phyloP scores from a whole-genome alignment of 2,113 vertebrate species.

The Ploceus nigricollis region DNA sequence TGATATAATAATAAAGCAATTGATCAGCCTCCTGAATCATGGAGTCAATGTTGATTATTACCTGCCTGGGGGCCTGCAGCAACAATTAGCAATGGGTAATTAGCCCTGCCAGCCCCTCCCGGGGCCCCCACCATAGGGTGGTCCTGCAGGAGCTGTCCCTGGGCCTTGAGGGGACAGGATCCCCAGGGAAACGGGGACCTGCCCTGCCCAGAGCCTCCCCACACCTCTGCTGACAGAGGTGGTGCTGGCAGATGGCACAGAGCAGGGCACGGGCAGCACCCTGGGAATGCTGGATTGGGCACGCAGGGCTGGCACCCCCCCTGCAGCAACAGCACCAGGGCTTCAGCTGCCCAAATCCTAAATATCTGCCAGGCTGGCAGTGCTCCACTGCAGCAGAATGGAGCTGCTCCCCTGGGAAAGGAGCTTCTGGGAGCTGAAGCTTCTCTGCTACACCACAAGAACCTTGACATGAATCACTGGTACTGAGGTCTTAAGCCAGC shows the following conservation, averaged over 20 bases:
- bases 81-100: not conserved
- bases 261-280: not conserved
- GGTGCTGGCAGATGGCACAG: not conserved
- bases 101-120: not conserved
- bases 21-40: too few relatives aligned
- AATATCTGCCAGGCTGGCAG: not conserved
- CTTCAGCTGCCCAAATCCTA: not conserved
- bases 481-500: not conserved
- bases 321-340: not conserved
- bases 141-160: not conserved
- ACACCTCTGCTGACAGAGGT: not conserved
- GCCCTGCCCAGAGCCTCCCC: not conserved
- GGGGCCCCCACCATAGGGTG: not conserved
- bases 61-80: too few relatives aligned
- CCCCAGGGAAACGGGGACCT: conserved; percentile 14
- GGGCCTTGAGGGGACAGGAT: not conserved
- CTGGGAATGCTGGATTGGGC: rapidly evolving
- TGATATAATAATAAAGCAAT: too few relatives aligned
- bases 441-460: not conserved
- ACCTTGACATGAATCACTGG: not conserved
- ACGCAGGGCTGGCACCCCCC: not conserved
- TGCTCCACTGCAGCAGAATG: rapidly evolving
- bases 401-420: not conserved
- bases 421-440: not conserved
- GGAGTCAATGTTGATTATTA: too few relatives aligned